Evolutionary conservation across 2,113 vertebrate genomes (phyloP), one percentile per base, ranked within the genome.

Genomic region (Furnarius figulus): DNA sequence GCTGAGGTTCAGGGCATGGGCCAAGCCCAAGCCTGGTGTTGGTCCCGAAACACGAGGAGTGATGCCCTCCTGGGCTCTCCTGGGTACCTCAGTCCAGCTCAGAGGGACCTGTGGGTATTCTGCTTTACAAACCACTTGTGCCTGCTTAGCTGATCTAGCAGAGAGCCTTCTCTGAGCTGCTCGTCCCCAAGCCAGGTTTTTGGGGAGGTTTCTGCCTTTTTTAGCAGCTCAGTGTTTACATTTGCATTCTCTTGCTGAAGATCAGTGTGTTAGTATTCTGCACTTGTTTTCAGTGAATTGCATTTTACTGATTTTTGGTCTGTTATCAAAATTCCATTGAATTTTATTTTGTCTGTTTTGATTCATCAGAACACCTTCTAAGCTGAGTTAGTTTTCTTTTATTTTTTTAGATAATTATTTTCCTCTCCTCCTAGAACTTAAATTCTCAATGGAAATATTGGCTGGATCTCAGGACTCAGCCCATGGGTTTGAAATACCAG

Each of bases 341-440:
- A 59, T 72, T 85, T 76, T 75, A 59, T 56, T 65, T 84, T 5
- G 0, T 31, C 25, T 72, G 30, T 27, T 70, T 20, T 44, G 33
- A 49, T 62, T 83, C 30, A 28, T 47, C 37, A 33, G 14, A 71
- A 11, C 55, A 89, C 8, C 13, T 77, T 84, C 39, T 14, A 40
- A 21, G 18, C 14, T 73, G 24, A 96, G 28, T 77, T 18, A 7
- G 1, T 62, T 92, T 53, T 66, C 14, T 44, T 68, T 62, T 72
- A 18, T 19, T 73, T 78, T 82, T 82, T 85, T 30, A 19, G 12
- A 37, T 53, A 17, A 12, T 56, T 58, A 52, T 52, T 31, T 1
- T 24, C 8, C 8, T 6, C 3, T 12, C 1, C 4, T 70, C 7
- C 44, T n/a, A 0, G 0, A 81, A 50, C 17, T 63, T 66, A 21